phyloP scores from a whole-genome alignment of 2,888 invertebrate genomes.

The Caenorhabditis macrosperma region DNA sequence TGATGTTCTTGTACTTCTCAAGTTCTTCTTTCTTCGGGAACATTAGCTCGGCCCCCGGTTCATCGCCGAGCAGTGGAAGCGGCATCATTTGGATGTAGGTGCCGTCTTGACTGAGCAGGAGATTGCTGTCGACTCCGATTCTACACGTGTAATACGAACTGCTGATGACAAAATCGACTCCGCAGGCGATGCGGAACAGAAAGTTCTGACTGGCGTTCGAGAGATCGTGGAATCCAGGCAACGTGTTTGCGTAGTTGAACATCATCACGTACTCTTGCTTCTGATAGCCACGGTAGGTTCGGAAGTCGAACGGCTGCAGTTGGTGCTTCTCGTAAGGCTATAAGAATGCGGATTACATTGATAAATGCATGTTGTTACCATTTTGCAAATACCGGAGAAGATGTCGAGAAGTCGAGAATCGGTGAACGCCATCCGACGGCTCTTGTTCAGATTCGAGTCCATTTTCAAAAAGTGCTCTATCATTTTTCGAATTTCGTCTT shows the following conservation, averaged over 20 bases:
- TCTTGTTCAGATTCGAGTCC: slow-evolving; percentile 59
- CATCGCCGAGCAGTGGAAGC: slow-evolving; percentile 47
- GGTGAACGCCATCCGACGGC: slow-evolving; percentile 49
- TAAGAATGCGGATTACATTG: background rate
- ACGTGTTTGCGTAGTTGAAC: slow-evolving; percentile 56
- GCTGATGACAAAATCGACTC: slow-evolving; percentile 56
- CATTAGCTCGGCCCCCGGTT: slow-evolving; percentile 43
- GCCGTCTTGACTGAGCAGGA: slow-evolving; percentile 49
- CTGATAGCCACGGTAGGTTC: slow-evolving; percentile 46
- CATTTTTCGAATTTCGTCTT: slow-evolving; percentile 23
- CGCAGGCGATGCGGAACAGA: slow-evolving; percentile 56
- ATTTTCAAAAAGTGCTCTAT: slow-evolving; percentile 51
- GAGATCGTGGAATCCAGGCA: slow-evolving; percentile 45
- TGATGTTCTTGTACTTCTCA: slow-evolving; percentile 58
- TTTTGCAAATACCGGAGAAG: slow-evolving; percentile 50
- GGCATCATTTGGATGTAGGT: slow-evolving; percentile 54
- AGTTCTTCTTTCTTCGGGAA: slow-evolving; percentile 52
- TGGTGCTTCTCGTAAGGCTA: slow-evolving; percentile 56
- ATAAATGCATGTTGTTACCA: slow-evolving; percentile 14
- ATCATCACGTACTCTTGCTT: slow-evolving; percentile 61
- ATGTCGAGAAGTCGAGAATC: slow-evolving; percentile 42
- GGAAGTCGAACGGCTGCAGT: slow-evolving; percentile 55
- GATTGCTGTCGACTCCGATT: slow-evolving; percentile 48
- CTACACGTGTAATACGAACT: slow-evolving; percentile 42
- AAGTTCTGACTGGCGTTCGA: slow-evolving; percentile 56